A percentile compares a stretch with the other conserved stretches of the same genome.
Conservation (phyloP, 2,797 vertebrate genomes). For the Ciconia nigra region DNA sequence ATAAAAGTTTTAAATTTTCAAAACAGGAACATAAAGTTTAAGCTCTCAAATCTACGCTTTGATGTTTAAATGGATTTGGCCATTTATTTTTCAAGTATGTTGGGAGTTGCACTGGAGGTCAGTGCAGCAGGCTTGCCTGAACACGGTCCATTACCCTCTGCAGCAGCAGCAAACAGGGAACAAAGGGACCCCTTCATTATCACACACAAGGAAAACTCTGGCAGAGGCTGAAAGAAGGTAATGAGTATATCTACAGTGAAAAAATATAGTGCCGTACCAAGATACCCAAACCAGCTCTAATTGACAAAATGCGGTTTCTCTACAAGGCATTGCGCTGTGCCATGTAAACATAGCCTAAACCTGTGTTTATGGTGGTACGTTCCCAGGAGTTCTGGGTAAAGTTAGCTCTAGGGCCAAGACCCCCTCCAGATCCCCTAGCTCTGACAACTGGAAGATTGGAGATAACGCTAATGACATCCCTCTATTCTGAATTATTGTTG, state of each 20-base stretch:
- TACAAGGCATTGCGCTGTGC: background rate
- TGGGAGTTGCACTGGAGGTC: background rate
- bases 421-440: background rate
- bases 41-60: background rate
- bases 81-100: background rate
- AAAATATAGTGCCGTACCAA: background rate
- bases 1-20: background rate
- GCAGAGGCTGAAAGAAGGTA: conserved; percentile 34
- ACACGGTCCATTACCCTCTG: conserved; percentile 8
- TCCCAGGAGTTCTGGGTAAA: background rate
- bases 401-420: background rate
- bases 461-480: background rate
- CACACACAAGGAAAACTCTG: conserved; percentile 34
- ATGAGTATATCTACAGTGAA: conserved; percentile 37
- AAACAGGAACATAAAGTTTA: background rate
- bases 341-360: background rate
- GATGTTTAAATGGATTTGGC: background rate
- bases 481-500: background rate
- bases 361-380: background rate
- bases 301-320: background rate
- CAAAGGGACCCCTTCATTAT: conserved; percentile 42
- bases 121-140: background rate
- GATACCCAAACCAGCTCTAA: background rate
- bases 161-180: conserved; percentile 35
- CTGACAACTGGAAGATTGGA: background rate